Percentiles rank a stretch among this genome's conserved stretches.
These are phyloP conservation scores for Branchinecta lynchi DNA, from an alignment of 1,140 invertebrate species.

Conservation along the genomic window DNA sequence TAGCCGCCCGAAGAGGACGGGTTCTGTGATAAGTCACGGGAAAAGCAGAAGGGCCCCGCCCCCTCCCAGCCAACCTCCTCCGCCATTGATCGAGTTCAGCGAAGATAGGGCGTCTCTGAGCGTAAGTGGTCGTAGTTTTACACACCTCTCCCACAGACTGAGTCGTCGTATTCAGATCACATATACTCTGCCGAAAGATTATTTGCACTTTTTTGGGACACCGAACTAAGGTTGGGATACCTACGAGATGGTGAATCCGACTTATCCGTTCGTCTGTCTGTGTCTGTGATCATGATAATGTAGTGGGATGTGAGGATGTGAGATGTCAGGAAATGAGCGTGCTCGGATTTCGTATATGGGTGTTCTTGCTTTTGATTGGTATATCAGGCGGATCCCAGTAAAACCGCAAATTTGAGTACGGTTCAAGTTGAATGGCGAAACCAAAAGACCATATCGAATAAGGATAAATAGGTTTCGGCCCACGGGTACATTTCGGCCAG, in stretches of 20 bases:
- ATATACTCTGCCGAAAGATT: not conserved
- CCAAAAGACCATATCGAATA: too few species aligned
- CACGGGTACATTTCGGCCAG: too few species aligned
- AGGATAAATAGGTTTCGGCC: too few species aligned
- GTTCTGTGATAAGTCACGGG: constrained; percentile 4
- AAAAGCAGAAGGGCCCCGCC: not conserved
- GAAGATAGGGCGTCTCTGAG: constrained; percentile 8
- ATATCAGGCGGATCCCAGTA: too few species aligned
- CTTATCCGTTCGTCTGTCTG: not conserved
- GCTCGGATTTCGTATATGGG: too few species aligned
- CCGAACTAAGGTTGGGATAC: not conserved
- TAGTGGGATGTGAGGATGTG: not conserved
- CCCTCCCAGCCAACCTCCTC: constrained; percentile 1
- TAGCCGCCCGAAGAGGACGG: not conserved
- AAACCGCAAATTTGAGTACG: too few species aligned
- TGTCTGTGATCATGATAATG: not conserved
- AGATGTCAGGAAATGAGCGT: too few species aligned
- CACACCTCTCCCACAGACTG: not conserved
- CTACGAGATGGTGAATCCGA: not conserved
- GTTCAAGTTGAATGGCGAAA: too few species aligned
- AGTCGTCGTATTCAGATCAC: not conserved
- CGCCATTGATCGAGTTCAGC: not conserved
- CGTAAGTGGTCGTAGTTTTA: not conserved
- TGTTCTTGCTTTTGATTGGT: too few species aligned
- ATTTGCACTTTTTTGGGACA: not conserved